phyloP scores from a whole-genome alignment of 2,113 vertebrate species.

The Lophochroa leadbeateri region DNA sequence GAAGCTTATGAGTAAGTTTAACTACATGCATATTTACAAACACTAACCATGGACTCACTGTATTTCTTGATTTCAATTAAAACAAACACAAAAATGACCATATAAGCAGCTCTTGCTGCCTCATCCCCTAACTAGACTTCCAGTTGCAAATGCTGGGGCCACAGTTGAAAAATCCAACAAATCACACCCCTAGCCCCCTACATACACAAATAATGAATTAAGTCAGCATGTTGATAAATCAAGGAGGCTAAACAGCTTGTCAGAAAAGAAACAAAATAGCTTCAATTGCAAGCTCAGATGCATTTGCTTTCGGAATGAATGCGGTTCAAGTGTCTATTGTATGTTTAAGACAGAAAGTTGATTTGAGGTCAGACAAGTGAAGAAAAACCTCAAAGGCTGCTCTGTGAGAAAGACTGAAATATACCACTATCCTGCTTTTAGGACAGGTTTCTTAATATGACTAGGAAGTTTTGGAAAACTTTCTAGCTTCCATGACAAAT shows the following conservation, averaged over 20 bases:
- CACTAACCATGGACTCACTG: background rate
- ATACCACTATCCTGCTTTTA: background rate
- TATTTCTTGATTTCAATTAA: background rate
- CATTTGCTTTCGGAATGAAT: accelerated
- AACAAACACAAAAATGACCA: background rate
- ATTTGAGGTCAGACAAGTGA: background rate
- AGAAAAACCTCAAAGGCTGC: background rate
- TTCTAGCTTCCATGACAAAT: background rate
- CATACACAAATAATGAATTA: background rate
- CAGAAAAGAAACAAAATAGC: background rate
- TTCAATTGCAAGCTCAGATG: background rate
- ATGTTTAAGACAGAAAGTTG: background rate
- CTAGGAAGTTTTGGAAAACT: background rate
- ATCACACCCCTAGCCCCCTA: background rate
- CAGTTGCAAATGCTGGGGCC: background rate
- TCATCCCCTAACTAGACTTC: background rate
- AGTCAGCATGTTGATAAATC: background rate
- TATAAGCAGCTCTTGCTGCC: background rate
- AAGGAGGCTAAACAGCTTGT: background rate
- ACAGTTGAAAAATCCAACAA: background rate
- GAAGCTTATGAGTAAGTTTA: background rate
- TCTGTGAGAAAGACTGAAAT: background rate
- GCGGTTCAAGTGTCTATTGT: background rate
- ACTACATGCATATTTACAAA: background rate
- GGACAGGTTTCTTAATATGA: background rate